Evolutionary conservation across 2,888 invertebrate species (phyloP).

Genomic region (Trypoxylon attenuatum): DNA sequence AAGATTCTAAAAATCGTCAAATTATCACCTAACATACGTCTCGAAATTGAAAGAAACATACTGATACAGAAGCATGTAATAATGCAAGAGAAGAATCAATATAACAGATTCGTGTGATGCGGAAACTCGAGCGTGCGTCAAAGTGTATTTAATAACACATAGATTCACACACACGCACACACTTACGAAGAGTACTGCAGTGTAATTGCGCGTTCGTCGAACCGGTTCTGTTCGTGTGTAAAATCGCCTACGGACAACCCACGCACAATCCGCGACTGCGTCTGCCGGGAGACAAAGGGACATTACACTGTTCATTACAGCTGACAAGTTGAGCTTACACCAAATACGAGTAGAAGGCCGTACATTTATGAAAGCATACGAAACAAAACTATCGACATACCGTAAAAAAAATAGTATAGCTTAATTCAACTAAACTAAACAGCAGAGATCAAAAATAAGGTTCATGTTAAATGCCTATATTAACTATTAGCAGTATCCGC

Average conservation of each 20-base stretch:
- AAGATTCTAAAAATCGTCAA: too few species aligned
- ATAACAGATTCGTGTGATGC: too few species aligned
- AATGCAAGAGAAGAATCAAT: too few species aligned
- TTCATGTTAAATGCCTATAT: too few species aligned
- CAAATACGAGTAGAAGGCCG: constrained; percentile 1
- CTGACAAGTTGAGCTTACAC: constrained; percentile 15
- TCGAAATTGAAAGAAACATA: too few species aligned
- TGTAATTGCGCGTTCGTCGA: constrained; percentile 49
- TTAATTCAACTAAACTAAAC: background rate
- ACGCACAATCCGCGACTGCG: constrained; percentile 21
- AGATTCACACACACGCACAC: constrained; percentile 6
- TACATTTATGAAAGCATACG: background rate
- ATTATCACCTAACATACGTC: too few species aligned
- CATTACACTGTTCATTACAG: constrained; percentile 11
- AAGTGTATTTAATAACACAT: too few species aligned
- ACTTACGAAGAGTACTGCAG: constrained; percentile 42
- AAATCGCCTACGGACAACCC: constrained; percentile 25
- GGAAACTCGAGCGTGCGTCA: constrained; percentile 5
- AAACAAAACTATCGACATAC: too few species aligned
- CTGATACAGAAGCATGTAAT: too few species aligned
- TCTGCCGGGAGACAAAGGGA: constrained; percentile 16
- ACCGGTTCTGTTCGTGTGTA: constrained; percentile 31
- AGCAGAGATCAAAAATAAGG: background rate
- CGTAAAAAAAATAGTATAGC: too few species aligned
- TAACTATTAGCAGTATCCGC: too few species aligned